A percentile compares a stretch with the other conserved stretches of the same genome.
phyloP scores from a whole-genome alignment of 2,797 vertebrate genomes.

The Enteromius viviparus region DNA sequence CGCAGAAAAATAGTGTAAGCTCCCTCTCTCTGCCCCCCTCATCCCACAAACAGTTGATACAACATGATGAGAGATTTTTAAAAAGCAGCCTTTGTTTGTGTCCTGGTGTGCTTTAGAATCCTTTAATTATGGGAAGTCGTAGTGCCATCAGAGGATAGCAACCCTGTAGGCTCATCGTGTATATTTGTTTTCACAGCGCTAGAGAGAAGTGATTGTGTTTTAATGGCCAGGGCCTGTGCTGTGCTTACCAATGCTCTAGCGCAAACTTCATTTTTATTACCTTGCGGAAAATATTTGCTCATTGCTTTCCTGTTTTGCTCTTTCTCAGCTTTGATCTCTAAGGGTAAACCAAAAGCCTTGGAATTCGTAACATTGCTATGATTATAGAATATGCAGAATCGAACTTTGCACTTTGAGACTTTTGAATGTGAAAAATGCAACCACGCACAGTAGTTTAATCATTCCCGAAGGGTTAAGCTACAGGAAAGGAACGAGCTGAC shows the following conservation, averaged over 20 bases:
- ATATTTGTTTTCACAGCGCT: conserved; percentile 78
- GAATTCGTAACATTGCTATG: neutral
- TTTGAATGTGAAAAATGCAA: neutral
- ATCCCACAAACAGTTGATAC: conserved; percentile 77
- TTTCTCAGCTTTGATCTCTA: conserved; percentile 39
- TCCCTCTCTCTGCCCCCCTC: conserved; percentile 55
- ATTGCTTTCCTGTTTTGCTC: conserved; percentile 58
- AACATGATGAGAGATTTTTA: conserved; percentile 65
- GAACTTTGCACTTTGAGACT: neutral
- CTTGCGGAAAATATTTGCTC: conserved; percentile 73
- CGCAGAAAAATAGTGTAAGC: conserved; percentile 35
- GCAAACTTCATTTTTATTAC: conserved; percentile 75
- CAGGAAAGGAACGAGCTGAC: conserved; percentile 53
- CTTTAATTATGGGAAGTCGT: conserved; percentile 78
- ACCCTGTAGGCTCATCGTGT: conserved; percentile 78
- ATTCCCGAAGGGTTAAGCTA: conserved; percentile 40
- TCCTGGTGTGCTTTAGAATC: conserved; percentile 64
- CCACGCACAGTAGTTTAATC: neutral
- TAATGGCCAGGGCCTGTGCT: conserved; percentile 75
- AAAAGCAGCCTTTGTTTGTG: conserved; percentile 72
- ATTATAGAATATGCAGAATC: conserved; percentile 1
- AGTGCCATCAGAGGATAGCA: conserved; percentile 73
- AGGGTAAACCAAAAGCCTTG: conserved; percentile 21
- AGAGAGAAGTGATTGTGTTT: conserved; percentile 76
- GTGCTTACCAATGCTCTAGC: conserved; percentile 68